Percentiles rank a stretch among this genome's conserved stretches.
These are phyloP conservation scores for Thecocarcelia acutangulata DNA, from an alignment of 2,888 invertebrate genomes.

Conservation along the genomic window DNA sequence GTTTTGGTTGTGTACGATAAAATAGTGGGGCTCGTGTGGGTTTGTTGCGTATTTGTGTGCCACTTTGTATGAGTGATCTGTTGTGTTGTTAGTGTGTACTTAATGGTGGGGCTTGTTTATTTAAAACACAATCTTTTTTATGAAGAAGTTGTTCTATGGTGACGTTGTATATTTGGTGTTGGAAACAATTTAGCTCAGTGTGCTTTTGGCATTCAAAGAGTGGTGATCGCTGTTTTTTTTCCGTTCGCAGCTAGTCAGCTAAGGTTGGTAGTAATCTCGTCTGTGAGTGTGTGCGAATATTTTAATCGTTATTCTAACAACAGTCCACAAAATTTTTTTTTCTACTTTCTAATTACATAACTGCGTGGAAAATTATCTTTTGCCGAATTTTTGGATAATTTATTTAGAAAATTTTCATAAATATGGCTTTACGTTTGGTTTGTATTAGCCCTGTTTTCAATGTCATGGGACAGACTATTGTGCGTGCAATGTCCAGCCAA, in stretches of 20 bases:
- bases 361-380: conserved; percentile 18
- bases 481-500: conserved; percentile 79
- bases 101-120: conserved; percentile 37
- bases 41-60: background rate
- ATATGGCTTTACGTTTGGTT: conserved; percentile 77
- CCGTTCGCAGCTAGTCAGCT: conserved; percentile 52
- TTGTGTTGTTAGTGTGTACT: conserved; percentile 14
- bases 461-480: conserved; percentile 75
- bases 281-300: conserved; percentile 20
- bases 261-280: conserved; percentile 44
- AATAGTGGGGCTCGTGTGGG: conserved; percentile 29
- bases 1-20: background rate
- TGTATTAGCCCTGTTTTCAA: conserved; percentile 73
- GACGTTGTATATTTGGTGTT: conserved; percentile 45
- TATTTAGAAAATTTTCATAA: background rate
- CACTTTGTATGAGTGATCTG: conserved; percentile 23
- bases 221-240: conserved; percentile 49
- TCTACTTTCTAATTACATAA: conserved; percentile 72
- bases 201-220: conserved; percentile 54
- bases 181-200: conserved; percentile 33
- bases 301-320: conserved; percentile 37
- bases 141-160: conserved; percentile 39
- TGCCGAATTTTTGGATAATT: background rate
- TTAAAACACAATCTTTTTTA: conserved; percentile 17
- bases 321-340: conserved; percentile 14